Conservation (phyloP, 2,797 vertebrate species). For the Lagodon rhomboides region DNA sequence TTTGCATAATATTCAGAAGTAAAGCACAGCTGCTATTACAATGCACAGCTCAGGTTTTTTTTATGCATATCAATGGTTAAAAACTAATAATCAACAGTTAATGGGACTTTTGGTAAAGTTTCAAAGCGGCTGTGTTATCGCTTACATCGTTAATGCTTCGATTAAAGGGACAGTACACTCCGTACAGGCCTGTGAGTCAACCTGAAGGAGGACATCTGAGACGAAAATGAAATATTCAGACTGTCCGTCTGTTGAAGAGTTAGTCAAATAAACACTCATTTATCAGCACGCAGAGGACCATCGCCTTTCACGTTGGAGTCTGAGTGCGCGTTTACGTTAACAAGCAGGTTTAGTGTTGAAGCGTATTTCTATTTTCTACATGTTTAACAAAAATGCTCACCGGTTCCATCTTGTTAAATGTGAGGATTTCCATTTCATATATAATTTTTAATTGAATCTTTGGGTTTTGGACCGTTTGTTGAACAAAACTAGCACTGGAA, state of each 20-base stretch:
- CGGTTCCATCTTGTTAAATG: slow-evolving; percentile 1
- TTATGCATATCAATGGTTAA: neutral
- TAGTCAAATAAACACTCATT: slow-evolving; percentile 2
- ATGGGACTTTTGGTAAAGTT: slow-evolving; percentile 22
- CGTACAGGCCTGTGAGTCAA: neutral
- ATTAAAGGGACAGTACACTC: slow-evolving; percentile 31
- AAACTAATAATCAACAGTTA: neutral
- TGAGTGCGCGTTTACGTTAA: slow-evolving; percentile 8
- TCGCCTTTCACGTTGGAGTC: neutral
- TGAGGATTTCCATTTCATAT: neutral
- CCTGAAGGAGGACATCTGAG: neutral
- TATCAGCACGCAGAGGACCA: neutral
- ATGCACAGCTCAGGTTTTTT: slow-evolving; percentile 47
- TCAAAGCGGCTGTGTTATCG: slow-evolving; percentile 1
- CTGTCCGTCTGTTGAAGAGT: neutral
- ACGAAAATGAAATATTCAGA: neutral
- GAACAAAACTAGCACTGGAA: slow-evolving; percentile 36
- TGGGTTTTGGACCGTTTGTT: slow-evolving; percentile 19
- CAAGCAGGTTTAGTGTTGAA: slow-evolving; percentile 13
- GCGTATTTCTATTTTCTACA: neutral
- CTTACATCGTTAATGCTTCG: neutral
- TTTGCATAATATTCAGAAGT: slow-evolving; percentile 59
- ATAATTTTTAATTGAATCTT: slow-evolving; percentile 16
- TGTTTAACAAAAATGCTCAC: neutral
- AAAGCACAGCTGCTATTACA: slow-evolving; percentile 48